Percentiles rank a stretch among this genome's conserved stretches.
Conservation (phyloP, 2,113 vertebrate species). For the Corvus moneduloides region DNA sequence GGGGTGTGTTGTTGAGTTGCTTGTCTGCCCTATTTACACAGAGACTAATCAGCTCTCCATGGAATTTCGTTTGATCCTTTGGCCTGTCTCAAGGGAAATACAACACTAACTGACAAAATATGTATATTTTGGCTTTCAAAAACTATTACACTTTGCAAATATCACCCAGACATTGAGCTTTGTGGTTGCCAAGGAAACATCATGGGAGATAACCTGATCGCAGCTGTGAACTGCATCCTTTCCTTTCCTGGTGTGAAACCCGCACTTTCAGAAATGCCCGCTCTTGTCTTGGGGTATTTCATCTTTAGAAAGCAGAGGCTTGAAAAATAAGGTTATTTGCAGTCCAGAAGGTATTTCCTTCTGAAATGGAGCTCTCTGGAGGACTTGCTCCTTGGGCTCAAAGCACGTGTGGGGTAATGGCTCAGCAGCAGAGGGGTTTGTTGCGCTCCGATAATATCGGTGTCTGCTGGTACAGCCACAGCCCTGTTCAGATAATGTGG, state of each 20-base stretch:
- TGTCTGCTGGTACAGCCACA: not conserved
- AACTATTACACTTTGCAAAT: constrained; percentile 52
- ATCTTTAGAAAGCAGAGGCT: not conserved
- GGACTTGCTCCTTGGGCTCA: not conserved
- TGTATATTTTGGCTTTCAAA: constrained; percentile 54
- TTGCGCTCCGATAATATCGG: rapidly evolving
- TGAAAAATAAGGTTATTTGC: not conserved
- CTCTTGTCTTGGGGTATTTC: not conserved
- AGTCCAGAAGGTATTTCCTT: not conserved
- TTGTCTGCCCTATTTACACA: not conserved
- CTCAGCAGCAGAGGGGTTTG: not conserved
- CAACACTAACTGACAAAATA: constrained; percentile 44
- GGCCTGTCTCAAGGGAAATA: constrained; percentile 48
- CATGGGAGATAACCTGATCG: constrained; percentile 13
- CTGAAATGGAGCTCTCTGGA: not conserved
- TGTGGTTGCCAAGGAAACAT: constrained; percentile 53
- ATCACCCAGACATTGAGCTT: constrained; percentile 52
- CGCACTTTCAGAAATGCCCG: not conserved
- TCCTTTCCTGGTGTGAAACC: not conserved
- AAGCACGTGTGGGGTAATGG: rapidly evolving
- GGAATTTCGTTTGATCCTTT: constrained; percentile 51
- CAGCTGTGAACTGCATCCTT: not conserved
- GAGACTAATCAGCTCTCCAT: constrained; percentile 20
- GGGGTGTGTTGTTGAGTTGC: not conserved
- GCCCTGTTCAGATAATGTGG: not conserved